Percentiles rank a stretch among this genome's conserved stretches.
Conservation (phyloP, 2,797 vertebrate genomes). For the Anolis apletophallus region DNA sequence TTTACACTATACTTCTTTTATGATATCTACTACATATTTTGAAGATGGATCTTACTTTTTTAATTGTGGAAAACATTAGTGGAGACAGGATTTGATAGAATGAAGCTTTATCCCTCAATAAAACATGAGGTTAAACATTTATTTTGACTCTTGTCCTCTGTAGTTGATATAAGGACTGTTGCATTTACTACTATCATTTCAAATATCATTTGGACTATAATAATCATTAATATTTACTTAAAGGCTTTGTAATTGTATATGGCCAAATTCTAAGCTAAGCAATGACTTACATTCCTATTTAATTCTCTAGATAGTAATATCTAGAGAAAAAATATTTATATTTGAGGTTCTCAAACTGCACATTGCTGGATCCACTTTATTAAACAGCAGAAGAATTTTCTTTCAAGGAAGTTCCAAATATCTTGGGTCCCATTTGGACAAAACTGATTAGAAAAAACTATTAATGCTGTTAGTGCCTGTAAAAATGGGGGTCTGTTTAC, state of each 20-base stretch:
- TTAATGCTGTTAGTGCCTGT: constrained; percentile 5
- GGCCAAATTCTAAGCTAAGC: constrained; percentile 67
- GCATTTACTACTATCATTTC: constrained; percentile 63
- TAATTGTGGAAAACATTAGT: constrained; percentile 50
- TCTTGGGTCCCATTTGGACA: constrained; percentile 23
- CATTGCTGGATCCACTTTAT: constrained; percentile 57
- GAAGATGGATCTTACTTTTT: constrained; percentile 54
- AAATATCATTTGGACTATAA: constrained; percentile 67
- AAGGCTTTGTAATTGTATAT: constrained; percentile 68
- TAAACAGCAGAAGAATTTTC: constrained; percentile 66
- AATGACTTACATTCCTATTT: constrained; percentile 72
- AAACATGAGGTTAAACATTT: constrained; percentile 72
- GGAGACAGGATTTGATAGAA: constrained; percentile 58
- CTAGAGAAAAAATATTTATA: constrained; percentile 55
- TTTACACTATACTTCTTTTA: constrained; percentile 42
- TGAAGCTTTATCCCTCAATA: constrained; percentile 59
- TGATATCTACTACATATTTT: constrained; percentile 56
- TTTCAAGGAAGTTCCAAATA: constrained; percentile 62
- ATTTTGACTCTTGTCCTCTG: constrained; percentile 61
- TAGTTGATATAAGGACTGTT: constrained; percentile 59
- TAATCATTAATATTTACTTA: constrained; percentile 71
- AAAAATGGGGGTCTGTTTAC: neutral
- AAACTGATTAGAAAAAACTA: constrained; percentile 26
- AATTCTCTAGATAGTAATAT: constrained; percentile 66
- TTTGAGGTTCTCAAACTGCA: constrained; percentile 60